Evolutionary conservation across 2,888 invertebrate species (phyloP), one percentile per base, ranked within the genome.

Genomic region (Drosophila barbarae): DNA sequence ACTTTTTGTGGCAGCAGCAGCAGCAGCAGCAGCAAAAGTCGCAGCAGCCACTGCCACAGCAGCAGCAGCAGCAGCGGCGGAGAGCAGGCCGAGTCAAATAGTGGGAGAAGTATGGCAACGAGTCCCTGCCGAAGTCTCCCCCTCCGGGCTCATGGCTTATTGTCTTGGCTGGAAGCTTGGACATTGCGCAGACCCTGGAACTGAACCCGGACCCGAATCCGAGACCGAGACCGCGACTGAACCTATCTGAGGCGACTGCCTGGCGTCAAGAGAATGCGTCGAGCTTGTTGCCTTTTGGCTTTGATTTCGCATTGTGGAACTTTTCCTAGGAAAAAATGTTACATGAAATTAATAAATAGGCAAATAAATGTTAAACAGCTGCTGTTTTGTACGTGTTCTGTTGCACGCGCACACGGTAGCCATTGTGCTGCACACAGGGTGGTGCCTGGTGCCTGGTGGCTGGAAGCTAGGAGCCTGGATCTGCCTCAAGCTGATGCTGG

Each of bases 311-410:
- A 80, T 80, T 80, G 79, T 78, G 77, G 84, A 77, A 72, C 72
- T 84, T 84, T 84, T 82, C 73, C 85, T 84, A 80, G 85, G 85
- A 84, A 82, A 84, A 84, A 82, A 83, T 82, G 85, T 83, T 82
- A 84, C 83, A 82, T 84, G 81, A 82, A 82, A 82, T 82, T 82
- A 82, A 82, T 82, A 82, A 82, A 82, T 82, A 82, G 85, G 85
- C 83, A 80, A 80, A 80, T 80, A 80, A 80, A 80, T 80, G 79
- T 80, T 84, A 84, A 80, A 80, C 79, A 80, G 79, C 79, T 80
- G 84, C 84, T 84, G 84, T 84, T 78, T 80, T 84, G 84, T 79
- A 84, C 84, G 84, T 83, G 79, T 80, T 80, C 67, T 72, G 74
- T 84, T 79, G 79, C 79, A 79, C 82, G 80, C 80, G 84, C 80